Base-by-base conservation (phyloP, 2,888 invertebrate species). In the Gerris lacustris region DNA sequence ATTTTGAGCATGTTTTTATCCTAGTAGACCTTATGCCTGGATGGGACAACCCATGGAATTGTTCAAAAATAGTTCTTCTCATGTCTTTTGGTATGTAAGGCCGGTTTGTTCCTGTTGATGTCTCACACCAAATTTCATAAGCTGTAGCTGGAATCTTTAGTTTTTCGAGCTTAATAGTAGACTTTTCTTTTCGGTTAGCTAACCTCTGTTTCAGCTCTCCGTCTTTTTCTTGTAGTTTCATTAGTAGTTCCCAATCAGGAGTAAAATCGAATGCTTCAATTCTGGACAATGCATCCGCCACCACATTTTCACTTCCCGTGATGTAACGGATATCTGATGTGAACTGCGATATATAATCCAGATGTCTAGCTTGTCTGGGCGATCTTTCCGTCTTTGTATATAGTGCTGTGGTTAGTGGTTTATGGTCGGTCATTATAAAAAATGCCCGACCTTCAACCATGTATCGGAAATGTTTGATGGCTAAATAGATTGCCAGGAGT, bases 401-500 rank as follows among this genome's bases (percentile, higher is more conserved):
- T 66, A 71, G 63, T 45, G 70, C 71, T 18, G 63, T 68, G 17
- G 68, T 72, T 43, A 63, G 67, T 6, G 47, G 73, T 63, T 63
- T 69, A 63, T 68, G 71, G 55, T 72, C 72, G 5, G 66, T 66
- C n/a, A 71, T 68, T 7, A 70, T 67, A 4, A 44, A 18, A 45
- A 69, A 71, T 31, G 11, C 44, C 4, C 69, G 45, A 6, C 64
- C 70, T 67, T 73, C 72, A 11, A 72, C 43, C 18, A 70, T 6
- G 45, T 70, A 47, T 0, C 63, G 47, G 43, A 73, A 73, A 45
- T 67, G 68, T 6, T 76, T 71, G 72, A 69, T 69, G 47, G 69
- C 67, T 45, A 74, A 81, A 80, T 5, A 80, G 55, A 70, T 82
- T 80, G 72, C 80, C 81, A 44, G 78, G 77, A n/a, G 79, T 44